phyloP scores from a whole-genome alignment of 2,797 vertebrate genomes.

The Acomys russatus region DNA sequence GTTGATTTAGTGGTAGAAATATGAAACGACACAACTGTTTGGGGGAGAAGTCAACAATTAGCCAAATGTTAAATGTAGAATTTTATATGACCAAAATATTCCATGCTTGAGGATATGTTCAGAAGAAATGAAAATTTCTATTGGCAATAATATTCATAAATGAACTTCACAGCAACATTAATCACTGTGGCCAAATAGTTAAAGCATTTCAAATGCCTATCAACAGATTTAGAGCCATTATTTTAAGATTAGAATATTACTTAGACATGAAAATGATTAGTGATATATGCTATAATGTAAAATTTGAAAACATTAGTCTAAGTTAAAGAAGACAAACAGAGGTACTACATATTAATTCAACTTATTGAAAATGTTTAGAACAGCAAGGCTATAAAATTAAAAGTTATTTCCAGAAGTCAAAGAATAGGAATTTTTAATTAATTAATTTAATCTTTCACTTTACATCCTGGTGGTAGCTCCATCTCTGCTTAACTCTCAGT shows the following conservation, averaged over 20 bases:
- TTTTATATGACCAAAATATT: conserved; percentile 37
- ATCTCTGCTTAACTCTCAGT: too few species aligned
- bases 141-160: conserved; percentile 11
- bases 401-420: neutral
- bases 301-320: conserved; percentile 30
- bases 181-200: neutral
- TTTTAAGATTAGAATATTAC: neutral
- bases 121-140: conserved; percentile 31
- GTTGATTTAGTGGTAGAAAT: neutral
- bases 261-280: conserved; percentile 9
- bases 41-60: neutral
- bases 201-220: neutral
- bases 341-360: neutral
- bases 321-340: conserved; percentile 10
- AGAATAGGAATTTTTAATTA: neutral
- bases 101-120: neutral
- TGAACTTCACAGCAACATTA: conserved; percentile 6
- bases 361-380: neutral
- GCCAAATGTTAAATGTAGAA: neutral
- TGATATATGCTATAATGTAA: neutral
- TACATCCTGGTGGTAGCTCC: too few species aligned
- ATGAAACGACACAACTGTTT: neutral
- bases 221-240: neutral
- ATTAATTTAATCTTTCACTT: too few species aligned
- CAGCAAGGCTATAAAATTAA: conserved; percentile 19